Percentiles rank a stretch among this genome's conserved stretches.
These are phyloP conservation scores for Nomada flava DNA, from an alignment of 2,888 invertebrate species.

Conservation along the genomic window DNA sequence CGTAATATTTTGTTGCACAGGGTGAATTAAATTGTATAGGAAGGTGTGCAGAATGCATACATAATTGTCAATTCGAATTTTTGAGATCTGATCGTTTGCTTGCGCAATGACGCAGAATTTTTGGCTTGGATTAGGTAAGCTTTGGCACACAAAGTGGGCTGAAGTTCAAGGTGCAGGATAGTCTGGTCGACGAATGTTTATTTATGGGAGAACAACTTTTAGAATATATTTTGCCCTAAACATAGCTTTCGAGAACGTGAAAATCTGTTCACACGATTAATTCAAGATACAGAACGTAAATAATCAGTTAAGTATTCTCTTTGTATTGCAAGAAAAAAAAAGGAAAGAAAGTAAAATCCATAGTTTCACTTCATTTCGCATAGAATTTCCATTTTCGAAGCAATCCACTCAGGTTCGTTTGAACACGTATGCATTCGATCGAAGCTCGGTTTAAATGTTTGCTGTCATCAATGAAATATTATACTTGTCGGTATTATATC, in stretches of 20 bases:
- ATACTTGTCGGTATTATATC: neutral
- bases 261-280: neutral
- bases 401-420: neutral
- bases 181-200: slow-evolving; percentile 14
- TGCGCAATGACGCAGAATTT: slow-evolving; percentile 10
- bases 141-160: slow-evolving; percentile 23
- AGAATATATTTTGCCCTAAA: slow-evolving; percentile 9
- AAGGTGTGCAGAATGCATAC: neutral
- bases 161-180: slow-evolving; percentile 23
- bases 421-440: neutral
- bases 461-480: slow-evolving; percentile 5
- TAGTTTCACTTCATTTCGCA: neutral
- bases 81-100: neutral
- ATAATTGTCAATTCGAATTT: neutral
- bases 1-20: neutral
- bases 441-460: neutral
- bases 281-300: no score
- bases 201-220: slow-evolving; percentile 15
- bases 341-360: neutral
- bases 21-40: neutral
- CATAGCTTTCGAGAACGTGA: neutral
- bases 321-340: neutral
- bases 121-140: slow-evolving; percentile 1
- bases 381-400: slow-evolving; percentile 7
- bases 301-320: no score